Evolutionary conservation across 2,888 invertebrate genomes (phyloP).

Genomic region (Ophion obscuratus): DNA sequence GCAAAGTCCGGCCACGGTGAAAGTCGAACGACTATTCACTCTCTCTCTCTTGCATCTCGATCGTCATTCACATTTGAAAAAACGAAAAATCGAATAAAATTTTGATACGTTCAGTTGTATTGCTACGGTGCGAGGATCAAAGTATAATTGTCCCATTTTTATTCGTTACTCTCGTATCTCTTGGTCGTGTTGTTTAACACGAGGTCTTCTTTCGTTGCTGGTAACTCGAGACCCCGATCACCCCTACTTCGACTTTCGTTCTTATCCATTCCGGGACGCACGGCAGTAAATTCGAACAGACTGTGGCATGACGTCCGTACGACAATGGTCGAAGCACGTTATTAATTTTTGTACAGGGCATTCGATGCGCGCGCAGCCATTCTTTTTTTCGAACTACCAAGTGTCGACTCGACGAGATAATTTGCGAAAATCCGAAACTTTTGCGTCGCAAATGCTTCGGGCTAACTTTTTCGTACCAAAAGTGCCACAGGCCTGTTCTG

Average conservation of each 20-base stretch:
- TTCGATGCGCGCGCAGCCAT: not conserved
- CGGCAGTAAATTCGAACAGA: constrained; percentile 31
- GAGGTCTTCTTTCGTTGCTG: constrained; percentile 50
- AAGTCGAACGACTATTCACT: constrained; percentile 58
- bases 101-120: not conserved
- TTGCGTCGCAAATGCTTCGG: too few species aligned
- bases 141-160: constrained; percentile 8
- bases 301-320: constrained; percentile 26
- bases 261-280: constrained; percentile 30
- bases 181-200: constrained; percentile 35
- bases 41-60: not conserved
- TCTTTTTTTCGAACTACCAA: too few species aligned
- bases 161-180: constrained; percentile 18
- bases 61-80: constrained; percentile 2
- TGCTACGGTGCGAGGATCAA: not conserved
- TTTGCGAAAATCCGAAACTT: constrained; percentile 1
- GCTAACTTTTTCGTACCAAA: too few species aligned
- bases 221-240: constrained; percentile 51
- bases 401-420: too few species aligned
- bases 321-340: constrained; percentile 29
- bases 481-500: too few species aligned
- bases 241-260: not conserved
- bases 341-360: constrained; percentile 13
- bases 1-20: constrained; percentile 55
- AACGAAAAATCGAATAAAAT: not conserved